Evolutionary conservation across 2,888 invertebrate genomes (phyloP).

Genomic region (Labia minor): DNA sequence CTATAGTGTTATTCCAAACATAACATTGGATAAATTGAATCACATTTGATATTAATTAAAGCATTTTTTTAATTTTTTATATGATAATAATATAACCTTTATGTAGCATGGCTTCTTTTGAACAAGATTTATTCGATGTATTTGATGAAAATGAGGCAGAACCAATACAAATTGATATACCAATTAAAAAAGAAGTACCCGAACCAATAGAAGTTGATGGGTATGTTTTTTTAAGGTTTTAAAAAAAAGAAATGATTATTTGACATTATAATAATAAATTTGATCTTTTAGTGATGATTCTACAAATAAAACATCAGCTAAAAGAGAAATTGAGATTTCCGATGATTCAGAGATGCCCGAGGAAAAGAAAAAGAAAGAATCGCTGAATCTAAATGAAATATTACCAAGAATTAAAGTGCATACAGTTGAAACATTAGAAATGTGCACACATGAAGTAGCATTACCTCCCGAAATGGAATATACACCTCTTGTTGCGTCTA

Average conservation of each 20-base stretch:
- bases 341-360: slow-evolving; percentile 24
- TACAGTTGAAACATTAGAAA: slow-evolving; percentile 78
- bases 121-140: slow-evolving; percentile 36
- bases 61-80: too few relatives aligned
- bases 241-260: too few relatives aligned
- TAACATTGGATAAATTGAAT: too few relatives aligned
- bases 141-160: slow-evolving; percentile 35
- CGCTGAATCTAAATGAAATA: slow-evolving; percentile 56
- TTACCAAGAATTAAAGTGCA: slow-evolving; percentile 76
- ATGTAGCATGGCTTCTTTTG: slow-evolving; percentile 35
- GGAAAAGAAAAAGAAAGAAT: slow-evolving; percentile 32
- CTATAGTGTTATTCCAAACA: too few relatives aligned
- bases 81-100: too few relatives aligned
- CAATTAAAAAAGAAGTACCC: slow-evolving; percentile 27
- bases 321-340: slow-evolving; percentile 28
- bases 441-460: slow-evolving; percentile 94
- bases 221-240: neutral
- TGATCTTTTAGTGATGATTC: slow-evolving; percentile 19
- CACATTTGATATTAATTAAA: too few relatives aligned
- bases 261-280: slow-evolving; percentile 20
- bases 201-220: slow-evolving; percentile 23
- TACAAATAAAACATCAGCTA: slow-evolving; percentile 24
- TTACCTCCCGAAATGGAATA: slow-evolving; percentile 80
- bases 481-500: slow-evolving; percentile 44
- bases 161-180: slow-evolving; percentile 21